These are phyloP conservation scores for Rousettus leschenaultii DNA, from an alignment of 2,113 vertebrate species.

Conservation along the genomic window DNA sequence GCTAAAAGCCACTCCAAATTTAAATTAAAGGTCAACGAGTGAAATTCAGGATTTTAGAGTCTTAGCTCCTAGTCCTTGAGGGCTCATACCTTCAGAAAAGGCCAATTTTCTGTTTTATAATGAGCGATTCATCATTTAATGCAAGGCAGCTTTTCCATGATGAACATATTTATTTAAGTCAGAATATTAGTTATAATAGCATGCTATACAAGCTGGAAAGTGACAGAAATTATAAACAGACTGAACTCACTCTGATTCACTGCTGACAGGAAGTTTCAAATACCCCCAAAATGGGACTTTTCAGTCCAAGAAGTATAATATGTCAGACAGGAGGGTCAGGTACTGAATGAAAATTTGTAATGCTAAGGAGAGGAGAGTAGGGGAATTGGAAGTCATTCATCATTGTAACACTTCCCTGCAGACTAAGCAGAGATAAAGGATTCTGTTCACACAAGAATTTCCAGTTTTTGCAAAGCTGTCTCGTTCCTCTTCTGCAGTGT, in stretches of 20 bases:
- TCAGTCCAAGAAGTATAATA: not conserved
- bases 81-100: not conserved
- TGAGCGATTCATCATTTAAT: not conserved
- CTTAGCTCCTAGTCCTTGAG: not conserved
- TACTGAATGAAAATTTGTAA: conserved; percentile 71
- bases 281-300: conserved; percentile 50
- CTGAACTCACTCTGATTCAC: conserved; percentile 53
- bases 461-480: not conserved
- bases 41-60: not conserved
- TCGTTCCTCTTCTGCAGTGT: not conserved
- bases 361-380: conserved; percentile 47
- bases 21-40: not conserved
- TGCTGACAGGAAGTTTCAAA: conserved; percentile 63
- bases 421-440: conserved; percentile 67
- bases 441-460: conserved; percentile 43
- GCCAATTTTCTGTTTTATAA: not conserved
- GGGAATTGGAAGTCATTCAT: conserved; percentile 75
- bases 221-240: conserved; percentile 57
- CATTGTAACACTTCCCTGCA: conserved; percentile 53
- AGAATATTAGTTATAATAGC: not conserved
- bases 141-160: not conserved
- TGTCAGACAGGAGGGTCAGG: conserved; percentile 13
- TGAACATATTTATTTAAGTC: not conserved
- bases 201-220: conserved; percentile 1
- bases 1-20: not conserved